These are phyloP conservation scores for Drosophila persimilis DNA, from an alignment of 1,140 invertebrate genomes.

Conservation along the genomic window DNA sequence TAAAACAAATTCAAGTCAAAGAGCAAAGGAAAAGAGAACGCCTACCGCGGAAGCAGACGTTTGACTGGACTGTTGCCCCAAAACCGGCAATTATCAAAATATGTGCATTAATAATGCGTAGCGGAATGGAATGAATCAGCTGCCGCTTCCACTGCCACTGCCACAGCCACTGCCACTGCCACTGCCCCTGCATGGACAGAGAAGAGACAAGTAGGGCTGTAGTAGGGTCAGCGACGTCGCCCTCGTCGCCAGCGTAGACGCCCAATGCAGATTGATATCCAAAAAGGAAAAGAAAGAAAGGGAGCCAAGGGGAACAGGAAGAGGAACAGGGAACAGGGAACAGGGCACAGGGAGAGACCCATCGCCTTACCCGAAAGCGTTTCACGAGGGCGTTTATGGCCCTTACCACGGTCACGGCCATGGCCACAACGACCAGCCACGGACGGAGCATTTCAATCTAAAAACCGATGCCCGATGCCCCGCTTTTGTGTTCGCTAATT, in stretches of 20 bases:
- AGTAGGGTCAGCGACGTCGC: constrained; percentile 45
- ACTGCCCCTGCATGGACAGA: constrained; percentile 6
- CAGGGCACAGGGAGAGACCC: neutral
- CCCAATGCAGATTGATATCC: constrained; percentile 71
- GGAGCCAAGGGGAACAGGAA: constrained; percentile 15
- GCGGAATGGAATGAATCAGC: constrained; percentile 79
- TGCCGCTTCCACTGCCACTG: constrained; percentile 30
- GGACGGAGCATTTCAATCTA: constrained; percentile 51
- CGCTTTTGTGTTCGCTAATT: constrained; percentile 63
- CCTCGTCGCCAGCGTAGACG: constrained; percentile 47
- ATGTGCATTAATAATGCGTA: constrained; percentile 81
- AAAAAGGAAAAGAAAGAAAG: constrained; percentile 23
- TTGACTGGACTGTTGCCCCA: constrained; percentile 46
- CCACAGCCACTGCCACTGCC: too few species aligned
- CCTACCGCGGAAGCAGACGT: constrained; percentile 78
- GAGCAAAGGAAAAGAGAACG: constrained; percentile 60
- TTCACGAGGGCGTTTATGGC: constrained; percentile 53
- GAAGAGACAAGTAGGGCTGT: constrained; percentile 28
- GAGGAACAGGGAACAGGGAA: constrained; percentile 3
- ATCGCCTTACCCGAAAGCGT: constrained; percentile 30
- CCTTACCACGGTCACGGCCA: constrained; percentile 31
- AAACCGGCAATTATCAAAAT: constrained; percentile 80
- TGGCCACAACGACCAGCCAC: constrained; percentile 10
- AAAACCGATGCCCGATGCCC: constrained; percentile 42
- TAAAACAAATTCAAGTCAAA: constrained; percentile 74